Base-by-base conservation (phyloP, 2,113 vertebrate species). In the Origma solitaria region DNA sequence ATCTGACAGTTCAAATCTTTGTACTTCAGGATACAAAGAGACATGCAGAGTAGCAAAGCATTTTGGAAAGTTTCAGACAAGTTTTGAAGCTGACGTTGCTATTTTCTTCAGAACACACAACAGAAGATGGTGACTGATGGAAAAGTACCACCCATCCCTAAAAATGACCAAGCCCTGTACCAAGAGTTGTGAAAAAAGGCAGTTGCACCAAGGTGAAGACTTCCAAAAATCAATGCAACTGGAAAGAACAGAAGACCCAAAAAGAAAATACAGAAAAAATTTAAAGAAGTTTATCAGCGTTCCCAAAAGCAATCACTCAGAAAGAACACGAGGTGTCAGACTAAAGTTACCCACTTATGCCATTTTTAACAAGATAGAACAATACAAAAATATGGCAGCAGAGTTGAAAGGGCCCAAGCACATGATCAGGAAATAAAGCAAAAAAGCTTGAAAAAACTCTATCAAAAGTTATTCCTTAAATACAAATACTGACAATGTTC, bases 61-160 rank as follows among this genome's bases (percentile, higher is more conserved):
- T 31, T 62, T 38, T 7, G 12, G 14, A 49, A 44, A 68, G 51
- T 51, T 84, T 44, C 61, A 56, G 49, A 13, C 31, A 27, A 22
- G 12, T 75, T 78, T 35, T 66, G 47, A 89, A 75, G 56, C 38
- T 51, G 30, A 65, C 70, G 13, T 9, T 77, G 15, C 24, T 58
- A 2, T 66, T 71, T 66, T 25, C 11, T 42, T 66, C 75, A 51
- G 44, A 76, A 75, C 11, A 42, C 44, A 40, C 23, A 58, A 35
- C 9, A 64, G 4, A 23, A 78, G 28, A 42, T 0, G 3, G 45
- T 28, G 19, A 4, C 12, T 4, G 5, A 23, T 1, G 10, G 23
- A 73, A 25, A 88, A 71, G 27, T 5, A 64, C 13, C 0, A 0
- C 37, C n/a, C 17, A 69, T 7, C 11, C 66, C 33, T 22, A 3